Conservation (phyloP, 2,888 invertebrate genomes). For the Dioctria rufipes region DNA sequence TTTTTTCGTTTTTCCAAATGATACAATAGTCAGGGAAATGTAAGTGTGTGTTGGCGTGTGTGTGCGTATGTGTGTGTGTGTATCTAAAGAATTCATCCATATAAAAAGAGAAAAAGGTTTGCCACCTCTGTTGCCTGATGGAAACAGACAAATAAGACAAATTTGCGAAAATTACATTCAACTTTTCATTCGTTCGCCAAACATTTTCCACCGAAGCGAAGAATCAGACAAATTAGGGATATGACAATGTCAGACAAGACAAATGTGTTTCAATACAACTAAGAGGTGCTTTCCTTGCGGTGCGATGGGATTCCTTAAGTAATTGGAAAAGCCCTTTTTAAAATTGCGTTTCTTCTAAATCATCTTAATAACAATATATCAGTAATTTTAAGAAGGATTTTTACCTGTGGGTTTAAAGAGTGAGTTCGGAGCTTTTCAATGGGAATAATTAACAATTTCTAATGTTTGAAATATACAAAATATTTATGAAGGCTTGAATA, state of each 20-base stretch:
- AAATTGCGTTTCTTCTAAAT: slow-evolving; percentile 6
- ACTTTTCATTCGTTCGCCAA: slow-evolving; percentile 33
- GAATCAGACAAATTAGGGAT: slow-evolving; percentile 31
- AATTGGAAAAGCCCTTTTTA: slow-evolving; percentile 3
- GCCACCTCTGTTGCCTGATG: background rate
- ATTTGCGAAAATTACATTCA: slow-evolving; percentile 46
- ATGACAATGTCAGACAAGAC: slow-evolving; percentile 16
- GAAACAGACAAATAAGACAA: slow-evolving; percentile 41
- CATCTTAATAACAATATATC: background rate
- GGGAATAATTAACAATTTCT: no score
- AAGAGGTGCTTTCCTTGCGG: background rate
- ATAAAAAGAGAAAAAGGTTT: slow-evolving; percentile 15
- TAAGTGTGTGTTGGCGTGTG: no score
- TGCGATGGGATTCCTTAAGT: background rate
- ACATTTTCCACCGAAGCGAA: background rate
- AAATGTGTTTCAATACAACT: slow-evolving; percentile 26
- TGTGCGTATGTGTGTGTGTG: background rate
- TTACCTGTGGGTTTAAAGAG: no score
- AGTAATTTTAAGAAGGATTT: no score
- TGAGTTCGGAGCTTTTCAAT: no score
- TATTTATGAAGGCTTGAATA: no score
- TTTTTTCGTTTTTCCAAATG: background rate
- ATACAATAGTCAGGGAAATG: background rate
- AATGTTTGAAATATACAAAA: no score
- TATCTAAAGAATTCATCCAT: no score